Evolutionary conservation across 2,888 invertebrate genomes (phyloP).

Genomic region (Drosophila putrida): DNA sequence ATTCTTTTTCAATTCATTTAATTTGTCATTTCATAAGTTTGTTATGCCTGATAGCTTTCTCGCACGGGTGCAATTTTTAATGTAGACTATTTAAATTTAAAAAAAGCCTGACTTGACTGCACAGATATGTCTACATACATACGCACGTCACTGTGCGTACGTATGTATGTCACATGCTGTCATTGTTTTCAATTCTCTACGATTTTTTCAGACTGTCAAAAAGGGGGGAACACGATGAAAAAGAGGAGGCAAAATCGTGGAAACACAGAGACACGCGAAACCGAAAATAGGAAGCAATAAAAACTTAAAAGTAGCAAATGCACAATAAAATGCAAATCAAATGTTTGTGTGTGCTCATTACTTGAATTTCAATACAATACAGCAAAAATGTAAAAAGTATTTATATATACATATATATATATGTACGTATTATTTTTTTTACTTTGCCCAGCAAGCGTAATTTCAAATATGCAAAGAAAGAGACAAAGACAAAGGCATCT

Average conservation of each 20-base stretch:
- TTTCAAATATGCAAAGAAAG: constrained; percentile 26
- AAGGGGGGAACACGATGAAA: neutral
- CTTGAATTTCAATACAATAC: constrained; percentile 50
- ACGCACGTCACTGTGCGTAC: constrained; percentile 12
- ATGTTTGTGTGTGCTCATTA: constrained; percentile 39
- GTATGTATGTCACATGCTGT: constrained; percentile 13
- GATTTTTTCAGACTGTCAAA: constrained; percentile 47
- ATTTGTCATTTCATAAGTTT: too few relatives aligned
- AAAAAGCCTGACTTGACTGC: too few relatives aligned
- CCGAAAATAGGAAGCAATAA: constrained; percentile 66
- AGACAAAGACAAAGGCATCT: constrained; percentile 18
- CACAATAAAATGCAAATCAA: constrained; percentile 66
- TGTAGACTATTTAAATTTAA: too few relatives aligned
- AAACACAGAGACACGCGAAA: constrained; percentile 9
- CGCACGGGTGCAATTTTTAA: too few relatives aligned
- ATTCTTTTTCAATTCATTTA: too few relatives aligned
- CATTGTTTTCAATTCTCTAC: constrained; percentile 2
- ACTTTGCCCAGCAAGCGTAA: constrained; percentile 25
- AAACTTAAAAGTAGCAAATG: constrained; percentile 46
- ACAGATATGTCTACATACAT: constrained; percentile 1
- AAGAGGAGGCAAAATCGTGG: neutral
- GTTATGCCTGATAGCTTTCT: too few relatives aligned
- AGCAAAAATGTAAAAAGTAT: constrained; percentile 16
- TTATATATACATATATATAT: neutral
- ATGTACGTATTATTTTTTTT: constrained; percentile 1